Percentiles rank a stretch among this genome's conserved stretches.
Evolutionary conservation across 2,797 vertebrate genomes (phyloP).

Genomic region (Lates japonicus): DNA sequence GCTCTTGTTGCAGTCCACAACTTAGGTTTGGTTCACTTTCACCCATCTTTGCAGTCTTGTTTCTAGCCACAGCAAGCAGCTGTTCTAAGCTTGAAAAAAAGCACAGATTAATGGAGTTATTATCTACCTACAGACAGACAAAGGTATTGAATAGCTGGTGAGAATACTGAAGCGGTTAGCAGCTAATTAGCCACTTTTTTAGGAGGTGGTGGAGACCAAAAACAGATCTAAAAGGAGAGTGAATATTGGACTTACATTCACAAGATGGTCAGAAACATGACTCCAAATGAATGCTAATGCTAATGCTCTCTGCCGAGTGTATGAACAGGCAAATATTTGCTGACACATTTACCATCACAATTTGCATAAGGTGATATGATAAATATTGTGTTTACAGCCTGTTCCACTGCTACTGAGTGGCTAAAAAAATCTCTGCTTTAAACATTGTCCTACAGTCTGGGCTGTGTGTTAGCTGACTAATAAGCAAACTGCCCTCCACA

Average conservation of each 20-base stretch:
- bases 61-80: background rate
- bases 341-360: background rate
- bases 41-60: background rate
- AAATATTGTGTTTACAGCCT: background rate
- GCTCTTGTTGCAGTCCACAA: background rate
- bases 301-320: background rate
- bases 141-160: background rate
- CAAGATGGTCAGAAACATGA: background rate
- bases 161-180: background rate
- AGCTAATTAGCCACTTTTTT: background rate
- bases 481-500: conserved; percentile 13
- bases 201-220: background rate
- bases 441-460: background rate
- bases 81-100: background rate
- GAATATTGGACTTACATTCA: background rate
- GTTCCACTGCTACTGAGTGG: background rate
- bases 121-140: background rate
- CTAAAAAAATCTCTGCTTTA: background rate
- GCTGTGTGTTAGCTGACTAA: conserved; percentile 23
- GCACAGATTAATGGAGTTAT: background rate
- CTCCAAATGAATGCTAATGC: background rate
- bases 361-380: background rate
- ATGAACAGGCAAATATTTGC: background rate
- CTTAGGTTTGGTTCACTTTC: background rate
- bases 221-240: background rate